A percentile compares a stretch with the other conserved stretches of the same genome.
phyloP scores from a whole-genome alignment of 2,113 vertebrate species.

The Mus pahari region DNA sequence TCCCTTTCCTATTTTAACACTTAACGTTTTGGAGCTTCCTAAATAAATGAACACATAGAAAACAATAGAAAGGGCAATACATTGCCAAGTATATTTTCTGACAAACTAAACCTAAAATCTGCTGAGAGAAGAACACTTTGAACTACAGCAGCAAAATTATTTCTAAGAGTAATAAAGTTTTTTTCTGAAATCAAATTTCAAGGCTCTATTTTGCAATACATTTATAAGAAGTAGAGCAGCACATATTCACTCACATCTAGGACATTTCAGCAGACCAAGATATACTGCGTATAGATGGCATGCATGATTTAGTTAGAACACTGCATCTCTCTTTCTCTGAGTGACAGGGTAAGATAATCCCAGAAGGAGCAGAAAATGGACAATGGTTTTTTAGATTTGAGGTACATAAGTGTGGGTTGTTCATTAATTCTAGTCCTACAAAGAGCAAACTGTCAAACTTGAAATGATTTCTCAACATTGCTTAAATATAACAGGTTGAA shows the following conservation, averaged over 20 bases:
- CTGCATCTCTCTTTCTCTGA: background rate
- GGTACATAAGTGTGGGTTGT: background rate
- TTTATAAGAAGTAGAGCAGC: background rate
- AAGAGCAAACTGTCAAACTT: background rate
- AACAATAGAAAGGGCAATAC: background rate
- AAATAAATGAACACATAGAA: background rate
- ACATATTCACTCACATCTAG: background rate
- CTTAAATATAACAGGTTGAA: background rate
- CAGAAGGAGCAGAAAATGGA: background rate
- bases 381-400: background rate
- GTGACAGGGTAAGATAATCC: no score
- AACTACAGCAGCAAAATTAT: background rate
- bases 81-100: background rate
- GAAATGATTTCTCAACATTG: background rate
- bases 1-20: conserved; percentile 15
- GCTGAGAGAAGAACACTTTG: background rate
- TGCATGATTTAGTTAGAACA: no score
- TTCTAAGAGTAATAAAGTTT: background rate
- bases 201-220: background rate
- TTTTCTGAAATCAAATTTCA: background rate
- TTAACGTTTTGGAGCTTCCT: background rate
- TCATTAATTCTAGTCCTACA: background rate
- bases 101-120: background rate
- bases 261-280: background rate
- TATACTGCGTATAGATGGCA: background rate